A percentile compares a stretch with the other conserved stretches of the same genome.
Evolutionary conservation across 2,797 vertebrate genomes (phyloP).

Genomic region (Acipenser oxyrinchus): DNA sequence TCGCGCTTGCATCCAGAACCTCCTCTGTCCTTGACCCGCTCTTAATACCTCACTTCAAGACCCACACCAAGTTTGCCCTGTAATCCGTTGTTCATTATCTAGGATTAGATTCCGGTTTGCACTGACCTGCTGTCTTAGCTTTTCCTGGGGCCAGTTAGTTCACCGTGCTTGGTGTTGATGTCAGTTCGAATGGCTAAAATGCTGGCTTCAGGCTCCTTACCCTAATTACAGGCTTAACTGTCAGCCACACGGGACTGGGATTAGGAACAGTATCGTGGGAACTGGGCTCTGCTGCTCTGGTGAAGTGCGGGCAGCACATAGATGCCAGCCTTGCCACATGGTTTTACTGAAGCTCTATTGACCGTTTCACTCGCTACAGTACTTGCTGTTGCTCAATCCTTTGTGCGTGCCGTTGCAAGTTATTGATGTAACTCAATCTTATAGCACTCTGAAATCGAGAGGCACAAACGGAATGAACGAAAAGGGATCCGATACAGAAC

Average conservation of each 20-base stretch:
- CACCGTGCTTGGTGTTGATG: too few relatives aligned
- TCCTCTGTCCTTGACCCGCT: constrained; percentile 29
- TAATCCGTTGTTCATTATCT: constrained; percentile 43
- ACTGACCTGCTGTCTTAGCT: neutral
- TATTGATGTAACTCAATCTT: too few relatives aligned
- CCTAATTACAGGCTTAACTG: neutral
- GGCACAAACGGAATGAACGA: neutral
- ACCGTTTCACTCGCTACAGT: too few relatives aligned
- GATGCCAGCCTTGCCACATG: too few relatives aligned
- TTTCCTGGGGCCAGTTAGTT: too few relatives aligned
- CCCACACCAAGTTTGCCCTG: constrained; percentile 33
- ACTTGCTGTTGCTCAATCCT: too few relatives aligned
- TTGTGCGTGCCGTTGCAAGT: too few relatives aligned
- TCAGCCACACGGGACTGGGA: neutral
- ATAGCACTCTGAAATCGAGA: neutral
- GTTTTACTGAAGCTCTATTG: too few relatives aligned
- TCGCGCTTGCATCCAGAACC: neutral
- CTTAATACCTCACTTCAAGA: constrained; percentile 27
- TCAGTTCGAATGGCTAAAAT: too few relatives aligned
- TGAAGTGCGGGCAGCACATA: too few relatives aligned
- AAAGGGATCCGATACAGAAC: neutral
- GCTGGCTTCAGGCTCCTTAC: neutral
- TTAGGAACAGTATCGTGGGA: neutral
- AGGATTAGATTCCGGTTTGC: constrained; percentile 27
- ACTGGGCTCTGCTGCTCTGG: neutral